Conservation (phyloP, 2,113 vertebrate species). For the Rhipidura dahli region DNA sequence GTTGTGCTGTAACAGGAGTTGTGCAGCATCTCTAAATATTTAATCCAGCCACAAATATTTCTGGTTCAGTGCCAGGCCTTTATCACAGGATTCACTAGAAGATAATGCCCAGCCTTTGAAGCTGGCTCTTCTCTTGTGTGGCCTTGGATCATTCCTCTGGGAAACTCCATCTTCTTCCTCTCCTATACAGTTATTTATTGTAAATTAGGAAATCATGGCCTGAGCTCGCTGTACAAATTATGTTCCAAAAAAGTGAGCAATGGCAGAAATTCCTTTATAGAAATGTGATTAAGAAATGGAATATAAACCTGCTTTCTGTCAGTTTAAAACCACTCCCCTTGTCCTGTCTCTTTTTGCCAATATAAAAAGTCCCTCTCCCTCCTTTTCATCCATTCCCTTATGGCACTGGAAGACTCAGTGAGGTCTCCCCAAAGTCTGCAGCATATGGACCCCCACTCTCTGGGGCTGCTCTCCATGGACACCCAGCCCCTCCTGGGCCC, state of each 20-base stretch:
- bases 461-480: no score
- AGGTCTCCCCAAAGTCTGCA: neutral
- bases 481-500: no score
- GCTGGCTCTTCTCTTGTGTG: neutral
- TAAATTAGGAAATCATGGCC: neutral
- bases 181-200: neutral
- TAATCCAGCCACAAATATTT: neutral
- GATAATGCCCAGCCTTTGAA: neutral
- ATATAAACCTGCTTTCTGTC: neutral
- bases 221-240: neutral
- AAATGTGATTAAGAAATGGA: neutral
- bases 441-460: neutral
- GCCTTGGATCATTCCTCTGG: neutral
- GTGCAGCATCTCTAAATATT: neutral
- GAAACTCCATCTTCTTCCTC: neutral
- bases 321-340: neutral
- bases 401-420: neutral
- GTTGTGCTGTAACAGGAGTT: neutral
- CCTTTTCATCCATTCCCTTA: neutral
- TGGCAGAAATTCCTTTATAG: neutral
- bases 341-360: neutral
- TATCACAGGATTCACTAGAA: neutral
- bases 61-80: neutral
- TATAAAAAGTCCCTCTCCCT: neutral
- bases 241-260: neutral